phyloP scores from a whole-genome alignment of 92 coral and sea anemone species.

The Zoanthus sansibaricus region DNA sequence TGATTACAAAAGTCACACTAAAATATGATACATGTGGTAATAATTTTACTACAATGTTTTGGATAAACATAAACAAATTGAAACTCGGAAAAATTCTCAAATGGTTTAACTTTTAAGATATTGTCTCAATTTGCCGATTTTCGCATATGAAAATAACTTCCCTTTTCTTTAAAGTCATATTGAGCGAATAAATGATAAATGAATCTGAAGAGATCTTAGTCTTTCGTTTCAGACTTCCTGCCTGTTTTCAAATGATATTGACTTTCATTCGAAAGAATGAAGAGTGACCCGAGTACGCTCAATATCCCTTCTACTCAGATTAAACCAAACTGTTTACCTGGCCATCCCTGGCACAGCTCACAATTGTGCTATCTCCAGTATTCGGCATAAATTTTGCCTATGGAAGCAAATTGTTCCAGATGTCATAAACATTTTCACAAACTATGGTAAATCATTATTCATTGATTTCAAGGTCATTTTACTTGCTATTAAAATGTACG shows the following conservation, averaged over 20 bases:
- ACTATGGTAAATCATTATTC: not conserved
- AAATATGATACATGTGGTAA: too few relatives aligned
- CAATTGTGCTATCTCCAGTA: conserved; percentile 87
- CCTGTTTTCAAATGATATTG: not conserved
- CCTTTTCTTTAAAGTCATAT: not conserved
- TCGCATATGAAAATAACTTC: not conserved
- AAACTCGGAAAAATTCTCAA: too few relatives aligned
- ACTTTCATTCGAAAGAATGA: too few relatives aligned
- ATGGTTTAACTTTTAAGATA: too few relatives aligned
- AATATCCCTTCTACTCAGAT: too few relatives aligned
- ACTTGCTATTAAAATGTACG: not conserved
- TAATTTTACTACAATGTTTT: too few relatives aligned
- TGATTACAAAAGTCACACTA: too few relatives aligned
- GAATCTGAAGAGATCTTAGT: not conserved
- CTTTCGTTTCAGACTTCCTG: not conserved
- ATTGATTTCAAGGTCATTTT: not conserved
- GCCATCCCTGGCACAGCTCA: conserved; percentile 98
- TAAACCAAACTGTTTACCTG: conserved; percentile 65
- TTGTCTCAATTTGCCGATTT: not conserved
- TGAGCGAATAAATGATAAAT: not conserved
- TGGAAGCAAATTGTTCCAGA: conserved; percentile 9
- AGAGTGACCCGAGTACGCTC: too few relatives aligned
- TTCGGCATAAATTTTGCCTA: conserved; percentile 99
- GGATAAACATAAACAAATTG: too few relatives aligned
- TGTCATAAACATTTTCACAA: not conserved